A percentile compares a stretch with the other conserved stretches of the same genome.
Conservation (phyloP, 2,113 vertebrate genomes). For the Ptyas mucosa region DNA sequence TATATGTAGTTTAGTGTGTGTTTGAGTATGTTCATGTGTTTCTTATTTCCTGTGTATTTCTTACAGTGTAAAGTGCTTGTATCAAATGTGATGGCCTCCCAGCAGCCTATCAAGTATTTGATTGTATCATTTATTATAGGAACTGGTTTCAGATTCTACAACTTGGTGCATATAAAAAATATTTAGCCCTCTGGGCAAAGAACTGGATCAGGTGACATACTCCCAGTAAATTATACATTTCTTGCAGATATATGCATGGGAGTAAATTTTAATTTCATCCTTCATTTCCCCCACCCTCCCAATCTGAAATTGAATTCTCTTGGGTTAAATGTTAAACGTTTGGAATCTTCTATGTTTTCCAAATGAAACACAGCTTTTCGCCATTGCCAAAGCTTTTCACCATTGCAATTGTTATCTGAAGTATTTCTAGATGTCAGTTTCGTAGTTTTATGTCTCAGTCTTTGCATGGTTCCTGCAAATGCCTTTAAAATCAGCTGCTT, state of each 20-base stretch:
- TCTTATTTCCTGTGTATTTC: conserved; percentile 4
- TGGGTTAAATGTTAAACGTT: background rate
- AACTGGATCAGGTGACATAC: background rate
- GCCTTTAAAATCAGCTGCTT: conserved; percentile 9
- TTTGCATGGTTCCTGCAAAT: conserved; percentile 31
- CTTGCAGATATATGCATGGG: conserved; percentile 2
- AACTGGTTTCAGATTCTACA: background rate
- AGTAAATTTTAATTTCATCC: conserved; percentile 12
- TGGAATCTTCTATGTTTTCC: background rate
- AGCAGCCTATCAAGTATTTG: accelerated
- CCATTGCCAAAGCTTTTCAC: background rate
- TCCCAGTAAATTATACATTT: background rate
- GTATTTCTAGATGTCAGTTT: conserved; percentile 1
- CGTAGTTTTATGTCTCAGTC: conserved; percentile 3
- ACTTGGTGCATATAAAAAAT: background rate
- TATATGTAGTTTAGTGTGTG: conserved; percentile 21
- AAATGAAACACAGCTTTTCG: background rate
- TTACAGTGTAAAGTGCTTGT: background rate
- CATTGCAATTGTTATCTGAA: conserved; percentile 8
- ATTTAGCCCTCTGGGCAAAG: background rate
- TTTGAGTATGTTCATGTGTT: conserved; percentile 50
- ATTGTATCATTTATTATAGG: accelerated
- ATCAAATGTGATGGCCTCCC: background rate
- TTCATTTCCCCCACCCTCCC: background rate
- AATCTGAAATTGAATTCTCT: background rate